phyloP scores from a whole-genome alignment of 2,888 invertebrate genomes.

The Chaitophorus viminalis region DNA sequence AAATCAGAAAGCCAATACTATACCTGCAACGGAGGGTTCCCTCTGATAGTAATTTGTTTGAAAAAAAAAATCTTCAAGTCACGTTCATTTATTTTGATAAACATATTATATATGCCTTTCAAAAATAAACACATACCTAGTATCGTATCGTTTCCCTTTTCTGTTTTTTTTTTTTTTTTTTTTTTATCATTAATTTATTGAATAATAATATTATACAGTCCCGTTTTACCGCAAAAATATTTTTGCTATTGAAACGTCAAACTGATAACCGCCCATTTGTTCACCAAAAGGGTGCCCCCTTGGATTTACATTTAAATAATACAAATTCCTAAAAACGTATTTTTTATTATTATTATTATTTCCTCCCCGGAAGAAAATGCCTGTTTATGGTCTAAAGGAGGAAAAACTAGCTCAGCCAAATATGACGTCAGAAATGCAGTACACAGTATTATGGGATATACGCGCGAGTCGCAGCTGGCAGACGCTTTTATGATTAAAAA shows the following conservation, averaged over 20 bases:
- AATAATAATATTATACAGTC: slow-evolving; percentile 24
- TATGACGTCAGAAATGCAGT: slow-evolving; percentile 61
- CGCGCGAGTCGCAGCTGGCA: slow-evolving; percentile 56
- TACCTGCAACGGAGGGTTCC: neutral
- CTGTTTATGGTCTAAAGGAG: slow-evolving; percentile 40
- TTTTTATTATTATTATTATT: slow-evolving; percentile 9
- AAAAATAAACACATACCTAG: slow-evolving; percentile 33
- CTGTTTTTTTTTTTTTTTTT: neutral
- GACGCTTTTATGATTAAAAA: slow-evolving; percentile 61
- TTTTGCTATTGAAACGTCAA: slow-evolving; percentile 44
- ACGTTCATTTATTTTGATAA: slow-evolving; percentile 53
- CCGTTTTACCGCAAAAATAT: slow-evolving; percentile 39
- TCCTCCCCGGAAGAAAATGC: slow-evolving; percentile 21
- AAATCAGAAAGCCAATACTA: slow-evolving; percentile 15
- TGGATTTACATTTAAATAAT: slow-evolving; percentile 53
- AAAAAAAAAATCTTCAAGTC: slow-evolving; percentile 36
- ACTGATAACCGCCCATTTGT: slow-evolving; percentile 37
- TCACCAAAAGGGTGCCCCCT: neutral
- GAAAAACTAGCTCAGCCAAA: slow-evolving; percentile 36
- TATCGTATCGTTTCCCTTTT: slow-evolving; percentile 13
- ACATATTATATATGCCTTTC: slow-evolving; percentile 30
- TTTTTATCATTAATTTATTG: slow-evolving; percentile 39
- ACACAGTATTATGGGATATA: slow-evolving; percentile 53
- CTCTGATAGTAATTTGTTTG: slow-evolving; percentile 31
- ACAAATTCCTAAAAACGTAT: slow-evolving; percentile 29